phyloP scores from a whole-genome alignment of 2,113 vertebrate genomes.

The Cyphomyrus plagiostoma region DNA sequence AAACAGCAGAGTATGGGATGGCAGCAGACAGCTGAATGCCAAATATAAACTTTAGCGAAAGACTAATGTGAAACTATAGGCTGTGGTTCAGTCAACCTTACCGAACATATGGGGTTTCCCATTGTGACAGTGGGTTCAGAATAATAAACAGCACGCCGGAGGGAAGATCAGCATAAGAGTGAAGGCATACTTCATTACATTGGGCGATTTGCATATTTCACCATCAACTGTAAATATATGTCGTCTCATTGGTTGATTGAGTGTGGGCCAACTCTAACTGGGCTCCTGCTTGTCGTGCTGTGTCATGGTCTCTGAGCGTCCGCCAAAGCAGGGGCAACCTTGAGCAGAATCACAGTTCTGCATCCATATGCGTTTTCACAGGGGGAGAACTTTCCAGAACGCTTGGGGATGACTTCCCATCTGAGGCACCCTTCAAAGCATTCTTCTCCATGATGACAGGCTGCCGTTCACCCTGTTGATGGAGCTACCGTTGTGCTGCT shows the following conservation, averaged over 20 bases:
- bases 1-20: neutral
- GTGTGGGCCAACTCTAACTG: neutral
- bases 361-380: neutral
- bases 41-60: neutral
- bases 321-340: neutral
- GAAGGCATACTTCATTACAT: neutral
- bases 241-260: neutral
- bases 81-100: neutral
- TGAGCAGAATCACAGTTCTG: neutral
- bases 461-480: neutral
- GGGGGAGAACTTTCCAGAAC: neutral
- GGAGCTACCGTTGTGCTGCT: neutral
- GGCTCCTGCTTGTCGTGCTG: neutral
- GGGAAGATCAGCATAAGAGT: neutral
- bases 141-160: neutral
- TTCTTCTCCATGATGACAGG: neutral
- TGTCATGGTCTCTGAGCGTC: neutral
- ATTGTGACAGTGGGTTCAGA: neutral
- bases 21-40: neutral
- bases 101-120: neutral
- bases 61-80: neutral
- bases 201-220: neutral
- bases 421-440: neutral
- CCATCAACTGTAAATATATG: neutral
- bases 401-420: neutral